Base-by-base conservation (phyloP, 2,113 vertebrate species). In the Procavia capensis region DNA sequence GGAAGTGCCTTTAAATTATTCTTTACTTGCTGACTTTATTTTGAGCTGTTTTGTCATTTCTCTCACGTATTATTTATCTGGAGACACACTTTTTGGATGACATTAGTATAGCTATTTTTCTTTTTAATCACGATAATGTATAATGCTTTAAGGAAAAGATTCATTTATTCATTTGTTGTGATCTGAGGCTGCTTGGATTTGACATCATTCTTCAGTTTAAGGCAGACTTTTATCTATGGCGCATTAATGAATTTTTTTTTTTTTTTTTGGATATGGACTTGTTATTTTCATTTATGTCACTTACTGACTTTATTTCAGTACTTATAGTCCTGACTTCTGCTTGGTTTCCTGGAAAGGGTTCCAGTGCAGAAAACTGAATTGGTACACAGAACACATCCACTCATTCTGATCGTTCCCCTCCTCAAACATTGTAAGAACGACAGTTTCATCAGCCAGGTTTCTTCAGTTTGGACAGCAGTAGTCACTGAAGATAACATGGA, bases 31-130 rank as follows among this genome's bases (percentile, higher is more conserved):
- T 81, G 75, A 84, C 74, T 96, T 96, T 92, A 86, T 87, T 96
- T 91, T 95, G 85, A 91, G 39, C 64, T 87, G 22, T 97, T 93
- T 93, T 94, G 72, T 93, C 90, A 91, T 96, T 93, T 92, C 50
- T 76, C 43, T 91, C 93, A 89, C 72, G 92, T 95, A 75, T 92
- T 92, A 85, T 91, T 85, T 95, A 95, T 88, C 70, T 80, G 70
- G 78, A 97, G 95, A 96, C 83, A 57, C 66, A 83, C 75, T 74
- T 96, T 79, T 83, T 85, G 66, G 86, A 57, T 96, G 94, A 84
- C 61, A 81, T 88, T 93, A 92, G 75, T 88, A 1, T 76, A 50
- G 61, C 86, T 87, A 45, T 89, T 74, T 94, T 90, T 68, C 92
- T 82, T 64, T 74, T n/a, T n/a, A n/a, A 88, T 80, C 34, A 74